Base-by-base conservation (phyloP, 2,888 invertebrate genomes). In the Cyclophora albipunctata region DNA sequence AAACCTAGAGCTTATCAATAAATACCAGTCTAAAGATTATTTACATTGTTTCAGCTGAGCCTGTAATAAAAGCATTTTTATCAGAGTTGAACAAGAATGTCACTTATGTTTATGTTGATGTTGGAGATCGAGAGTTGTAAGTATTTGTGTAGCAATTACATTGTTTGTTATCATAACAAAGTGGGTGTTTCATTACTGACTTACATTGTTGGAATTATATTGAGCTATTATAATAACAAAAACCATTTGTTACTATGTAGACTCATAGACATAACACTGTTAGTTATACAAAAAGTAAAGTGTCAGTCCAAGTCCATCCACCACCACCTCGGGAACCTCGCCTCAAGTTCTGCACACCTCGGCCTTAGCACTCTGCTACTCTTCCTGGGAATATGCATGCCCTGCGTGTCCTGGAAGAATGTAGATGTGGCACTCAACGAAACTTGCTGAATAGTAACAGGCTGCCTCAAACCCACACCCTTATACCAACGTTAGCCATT, bases 71-170 rank as follows among this genome's bases (percentile, higher is more conserved):
- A 62, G 87, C 91, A 55, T 93, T 90, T 56, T 67, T 96, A n/a
- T 73, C 75, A 59, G 90, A 86, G 58, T 89, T 92, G 6, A 81
- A 93, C 3, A 91, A 90, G 47, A 90, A 91, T 58, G 82, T 92
- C 0, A 91, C 92, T 63, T 94, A 95, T 73, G 90, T 93, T 34
- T 91, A 93, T 72, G 95, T 95, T 3, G 92, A 93, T 83, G 96
- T 96, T 55, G 96, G 96, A 40, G 93, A 94, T 53, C 89, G 93
- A 57, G 72, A 90, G 40, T 93, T 90, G 95, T 95, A 90, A 92
- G 93, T 92, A 63, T 50, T 34, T 20, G 20, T 20, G 20, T 20
- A 1, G 20, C 1, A 20, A 20, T 20, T 20, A 20, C 20, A 20
- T 20, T 20, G 20, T 20, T 20, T 20, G 20, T 20, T 40, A 49